phyloP scores from a whole-genome alignment of 2,888 invertebrate genomes.

The Crioceris asparagi region DNA sequence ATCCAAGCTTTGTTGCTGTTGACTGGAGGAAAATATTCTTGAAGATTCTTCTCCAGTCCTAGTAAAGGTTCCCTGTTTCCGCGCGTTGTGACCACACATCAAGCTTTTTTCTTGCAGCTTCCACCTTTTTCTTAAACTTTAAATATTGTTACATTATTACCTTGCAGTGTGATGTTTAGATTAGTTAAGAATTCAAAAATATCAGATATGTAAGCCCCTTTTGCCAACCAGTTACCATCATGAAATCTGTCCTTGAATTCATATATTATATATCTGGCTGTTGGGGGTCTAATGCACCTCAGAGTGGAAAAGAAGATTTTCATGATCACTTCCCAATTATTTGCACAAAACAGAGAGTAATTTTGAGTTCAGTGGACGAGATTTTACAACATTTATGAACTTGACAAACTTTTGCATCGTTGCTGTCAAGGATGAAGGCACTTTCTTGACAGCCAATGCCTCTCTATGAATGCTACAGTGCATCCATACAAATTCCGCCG shows the following conservation, averaged over 20 bases:
- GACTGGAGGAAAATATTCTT: too few species aligned
- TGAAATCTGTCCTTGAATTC: too few species aligned
- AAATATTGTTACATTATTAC: not conserved
- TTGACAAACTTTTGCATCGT: not conserved
- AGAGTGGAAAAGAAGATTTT: not conserved
- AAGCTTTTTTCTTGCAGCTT: not conserved
- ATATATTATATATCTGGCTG: too few species aligned
- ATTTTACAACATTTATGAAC: not conserved
- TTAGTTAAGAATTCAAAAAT: not conserved
- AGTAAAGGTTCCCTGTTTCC: not conserved
- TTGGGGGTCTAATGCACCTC: too few species aligned
- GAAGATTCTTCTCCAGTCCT: too few species aligned
- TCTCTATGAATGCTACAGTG: too few species aligned
- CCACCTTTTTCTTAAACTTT: not conserved
- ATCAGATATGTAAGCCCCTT: too few species aligned
- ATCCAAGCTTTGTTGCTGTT: too few species aligned
- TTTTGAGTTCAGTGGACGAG: not conserved
- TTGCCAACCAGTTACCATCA: too few species aligned
- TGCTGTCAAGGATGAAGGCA: not conserved
- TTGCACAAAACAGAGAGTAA: not conserved
- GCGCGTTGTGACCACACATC: not conserved
- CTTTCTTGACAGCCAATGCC: not conserved
- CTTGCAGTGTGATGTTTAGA: not conserved
- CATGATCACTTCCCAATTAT: too few species aligned
- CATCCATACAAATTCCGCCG: too few species aligned